Evolutionary conservation across 2,113 vertebrate genomes (phyloP), one percentile per base, ranked within the genome.

Genomic region (Struthio camelus): DNA sequence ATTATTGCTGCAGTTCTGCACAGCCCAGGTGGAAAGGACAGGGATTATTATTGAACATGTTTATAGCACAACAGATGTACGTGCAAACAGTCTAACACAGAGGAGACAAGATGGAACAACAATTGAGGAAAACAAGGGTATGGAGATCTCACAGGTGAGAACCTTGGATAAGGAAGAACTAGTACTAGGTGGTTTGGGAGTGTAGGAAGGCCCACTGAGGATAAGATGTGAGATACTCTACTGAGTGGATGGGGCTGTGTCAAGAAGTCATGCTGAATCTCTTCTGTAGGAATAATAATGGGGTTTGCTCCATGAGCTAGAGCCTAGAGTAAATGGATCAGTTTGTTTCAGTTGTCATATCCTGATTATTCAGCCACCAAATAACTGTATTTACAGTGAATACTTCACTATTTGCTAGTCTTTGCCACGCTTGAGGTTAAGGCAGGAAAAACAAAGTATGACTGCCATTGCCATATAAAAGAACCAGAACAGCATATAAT

Each of bases 21-120:
- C 71, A 81, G 76, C 76, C 58, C 84, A 93, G 93, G 92, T 95
- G 91, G 77, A 92, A 90, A 95, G 96, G 75, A 97, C 83, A 92
- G 58, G 73, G 82, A 73, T 79, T 90, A 62, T 72, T 90, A 67
- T 89, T 86, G 69, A 91, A 89, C 38, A 50, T 34, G 95, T 97
- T 89, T 97, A 94, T 88, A 88, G 89, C 75, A 38, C 75, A 89
- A 42, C 87, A 89, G 90, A 95, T 94, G 83, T 44, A 81, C 48
- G 27, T 6, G 30, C 51, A 94, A 94, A 77, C 75, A 86, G 65
- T 34, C 9, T 20, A 85, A 65, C 42, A 24, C 9, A 64, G 72
- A 86, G 80, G 65, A 92, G 91, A 75, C 51, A 67, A 89, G 91
- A 80, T 2, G 83, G 87, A 76, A 71, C 76, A 78, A 46, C 20